Evolutionary conservation across 2,888 invertebrate species (phyloP).

Genomic region (Polia nebulosa): DNA sequence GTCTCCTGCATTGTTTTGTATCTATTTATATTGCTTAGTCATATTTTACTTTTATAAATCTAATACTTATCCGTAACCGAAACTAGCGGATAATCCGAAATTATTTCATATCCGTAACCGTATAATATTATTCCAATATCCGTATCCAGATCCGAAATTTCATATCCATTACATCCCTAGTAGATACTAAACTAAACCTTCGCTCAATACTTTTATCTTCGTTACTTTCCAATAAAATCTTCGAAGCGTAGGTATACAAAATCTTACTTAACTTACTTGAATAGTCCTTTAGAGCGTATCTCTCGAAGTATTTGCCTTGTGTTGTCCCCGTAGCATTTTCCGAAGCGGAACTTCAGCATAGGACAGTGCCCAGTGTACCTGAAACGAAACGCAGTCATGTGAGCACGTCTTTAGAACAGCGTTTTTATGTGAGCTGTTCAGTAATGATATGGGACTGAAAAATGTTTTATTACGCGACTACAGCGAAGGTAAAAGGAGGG

Average conservation of each 20-base stretch:
- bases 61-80: too few species aligned
- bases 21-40: too few species aligned
- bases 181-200: too few species aligned
- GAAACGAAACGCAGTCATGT: conserved; percentile 68
- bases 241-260: neutral
- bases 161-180: too few species aligned
- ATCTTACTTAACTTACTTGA: conserved; percentile 77
- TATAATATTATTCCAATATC: too few species aligned
- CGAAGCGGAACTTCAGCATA: conserved; percentile 93
- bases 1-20: too few species aligned
- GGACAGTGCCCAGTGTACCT: conserved; percentile 95
- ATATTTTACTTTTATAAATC: too few species aligned
- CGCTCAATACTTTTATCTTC: neutral
- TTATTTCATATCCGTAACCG: too few species aligned
- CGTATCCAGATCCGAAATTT: too few species aligned
- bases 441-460: neutral
- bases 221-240: neutral
- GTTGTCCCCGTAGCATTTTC: conserved; percentile 93
- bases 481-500: too few species aligned
- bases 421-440: neutral
- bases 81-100: too few species aligned
- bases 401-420: neutral
- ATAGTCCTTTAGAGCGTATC: conserved; percentile 86
- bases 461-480: neutral
- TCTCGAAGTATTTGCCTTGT: conserved; percentile 93